These are phyloP conservation scores for Protaetia brevitarsis DNA, from an alignment of 1,140 invertebrate genomes.

Conservation along the genomic window DNA sequence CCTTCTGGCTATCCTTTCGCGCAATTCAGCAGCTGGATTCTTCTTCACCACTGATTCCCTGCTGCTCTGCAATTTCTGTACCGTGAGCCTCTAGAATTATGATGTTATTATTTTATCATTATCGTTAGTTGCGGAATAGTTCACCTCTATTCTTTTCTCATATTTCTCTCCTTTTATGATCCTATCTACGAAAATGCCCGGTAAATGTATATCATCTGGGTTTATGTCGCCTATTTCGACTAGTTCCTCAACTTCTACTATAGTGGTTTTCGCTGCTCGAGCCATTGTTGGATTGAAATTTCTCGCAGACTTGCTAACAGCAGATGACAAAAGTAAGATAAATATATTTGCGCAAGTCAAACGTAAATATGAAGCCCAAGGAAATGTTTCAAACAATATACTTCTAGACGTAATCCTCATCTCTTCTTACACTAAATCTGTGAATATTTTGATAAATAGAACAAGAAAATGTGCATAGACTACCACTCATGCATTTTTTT, in stretches of 20 bases:
- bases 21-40: slow-evolving; percentile 64
- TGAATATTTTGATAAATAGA: no score
- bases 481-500: no score
- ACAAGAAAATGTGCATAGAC: no score
- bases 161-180: slow-evolving; percentile 79
- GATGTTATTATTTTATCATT: background rate
- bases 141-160: slow-evolving; percentile 89
- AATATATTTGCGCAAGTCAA: no score
- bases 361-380: no score
- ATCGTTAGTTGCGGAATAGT: background rate
- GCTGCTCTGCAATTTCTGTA: slow-evolving; percentile 43
- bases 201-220: slow-evolving; percentile 87
- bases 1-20: slow-evolving; percentile 86
- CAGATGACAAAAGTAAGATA: no score
- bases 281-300: slow-evolving; percentile 97
- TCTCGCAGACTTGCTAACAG: slow-evolving; percentile 66
- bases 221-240: slow-evolving; percentile 79
- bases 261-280: slow-evolving; percentile 82
- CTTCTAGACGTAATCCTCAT: no score
- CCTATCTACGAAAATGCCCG: slow-evolving; percentile 89
- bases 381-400: no score
- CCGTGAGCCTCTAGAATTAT: slow-evolving; percentile 44
- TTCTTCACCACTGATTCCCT: slow-evolving; percentile 49
- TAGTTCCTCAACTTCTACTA: slow-evolving; percentile 96
- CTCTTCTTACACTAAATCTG: no score